A percentile compares a stretch with the other conserved stretches of the same genome.
phyloP scores from a whole-genome alignment of 2,113 vertebrate species.

The Chlamydotis undulata region DNA sequence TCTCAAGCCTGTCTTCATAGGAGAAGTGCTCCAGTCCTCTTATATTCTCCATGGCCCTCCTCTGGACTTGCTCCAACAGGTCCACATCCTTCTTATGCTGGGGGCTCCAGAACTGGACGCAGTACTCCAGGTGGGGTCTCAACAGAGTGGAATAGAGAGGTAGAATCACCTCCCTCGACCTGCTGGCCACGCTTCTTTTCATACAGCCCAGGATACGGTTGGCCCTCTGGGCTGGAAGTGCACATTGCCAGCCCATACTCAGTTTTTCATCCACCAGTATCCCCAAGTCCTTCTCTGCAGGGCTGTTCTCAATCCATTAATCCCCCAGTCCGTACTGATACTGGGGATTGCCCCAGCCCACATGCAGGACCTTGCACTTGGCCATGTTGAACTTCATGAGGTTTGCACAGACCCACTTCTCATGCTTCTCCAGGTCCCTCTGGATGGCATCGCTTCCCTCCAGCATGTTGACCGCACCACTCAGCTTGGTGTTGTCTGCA shows the following conservation, averaged over 20 bases:
- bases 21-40: background rate
- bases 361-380: background rate
- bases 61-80: background rate
- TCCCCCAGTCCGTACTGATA: background rate
- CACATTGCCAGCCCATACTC: background rate
- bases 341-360: background rate
- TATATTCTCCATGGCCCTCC: no score
- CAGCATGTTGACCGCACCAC: background rate
- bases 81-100: background rate
- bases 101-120: background rate
- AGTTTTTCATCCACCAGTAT: background rate
- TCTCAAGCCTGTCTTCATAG: background rate
- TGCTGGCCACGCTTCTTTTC: background rate
- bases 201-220: background rate
- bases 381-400: no score
- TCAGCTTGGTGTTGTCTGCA: background rate
- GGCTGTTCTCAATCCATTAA: no score
- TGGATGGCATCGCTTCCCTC: background rate
- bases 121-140: no score
- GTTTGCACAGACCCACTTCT: no score
- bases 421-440: no score
- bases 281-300: background rate
- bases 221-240: background rate
- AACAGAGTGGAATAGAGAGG: background rate
- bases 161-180: no score